Percentiles rank a stretch among this genome's conserved stretches.
phyloP scores from a whole-genome alignment of 2,888 invertebrate genomes.

The Cantharis flavilabris region DNA sequence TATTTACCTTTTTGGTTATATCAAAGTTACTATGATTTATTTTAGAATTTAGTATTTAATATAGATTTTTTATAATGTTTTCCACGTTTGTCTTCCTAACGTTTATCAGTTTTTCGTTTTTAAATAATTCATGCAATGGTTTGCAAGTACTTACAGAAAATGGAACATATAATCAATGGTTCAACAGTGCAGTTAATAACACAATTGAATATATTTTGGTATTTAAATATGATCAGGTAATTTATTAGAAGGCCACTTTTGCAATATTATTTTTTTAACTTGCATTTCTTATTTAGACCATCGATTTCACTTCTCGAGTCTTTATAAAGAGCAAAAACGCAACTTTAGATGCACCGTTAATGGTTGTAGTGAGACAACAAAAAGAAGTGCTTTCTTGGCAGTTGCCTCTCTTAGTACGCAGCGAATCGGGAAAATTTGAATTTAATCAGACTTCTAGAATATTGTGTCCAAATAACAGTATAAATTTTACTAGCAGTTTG shows the following conservation, averaged over 20 bases:
- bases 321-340: conserved; percentile 42
- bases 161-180: background rate
- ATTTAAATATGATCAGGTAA: conserved; percentile 15
- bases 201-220: conserved; percentile 19
- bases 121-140: background rate
- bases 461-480: conserved; percentile 61
- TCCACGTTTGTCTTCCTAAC: background rate
- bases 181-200: conserved; percentile 10
- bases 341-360: conserved; percentile 64
- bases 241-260: background rate
- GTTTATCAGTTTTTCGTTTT: background rate
- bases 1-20: background rate
- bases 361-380: conserved; percentile 76
- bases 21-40: background rate
- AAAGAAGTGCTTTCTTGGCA: conserved; percentile 80
- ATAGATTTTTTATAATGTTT: background rate
- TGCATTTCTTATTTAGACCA: conserved; percentile 7
- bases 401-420: conserved; percentile 68
- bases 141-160: background rate
- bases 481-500: conserved; percentile 24
- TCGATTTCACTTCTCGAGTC: conserved; percentile 33
- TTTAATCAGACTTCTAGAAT: conserved; percentile 65
- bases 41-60: background rate
- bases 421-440: conserved; percentile 51
- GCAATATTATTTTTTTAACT: background rate